These are phyloP conservation scores for Stenopsyche tienmushanensis DNA, from an alignment of 1,140 invertebrate genomes.

Conservation along the genomic window DNA sequence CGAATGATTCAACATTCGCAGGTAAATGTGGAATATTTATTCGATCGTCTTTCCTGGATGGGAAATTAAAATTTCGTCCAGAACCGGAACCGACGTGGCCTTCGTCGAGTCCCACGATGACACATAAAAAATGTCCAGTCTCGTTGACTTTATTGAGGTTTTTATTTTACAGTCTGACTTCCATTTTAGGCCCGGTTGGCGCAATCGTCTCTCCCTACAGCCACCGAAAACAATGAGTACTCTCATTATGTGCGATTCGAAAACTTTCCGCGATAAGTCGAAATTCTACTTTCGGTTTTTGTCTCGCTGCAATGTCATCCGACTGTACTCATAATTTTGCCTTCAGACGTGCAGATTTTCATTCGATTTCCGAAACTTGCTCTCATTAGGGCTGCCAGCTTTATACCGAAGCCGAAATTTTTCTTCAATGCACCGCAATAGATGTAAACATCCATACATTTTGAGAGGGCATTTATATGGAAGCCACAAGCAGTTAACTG, in stretches of 20 bases:
- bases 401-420: too few relatives aligned
- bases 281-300: conserved; percentile 42
- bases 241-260: not conserved
- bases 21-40: not conserved
- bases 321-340: not conserved
- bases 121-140: conserved; percentile 27
- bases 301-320: conserved; percentile 1
- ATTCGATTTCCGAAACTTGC: too few relatives aligned
- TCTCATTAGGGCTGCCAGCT: too few relatives aligned
- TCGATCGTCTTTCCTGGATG: not conserved
- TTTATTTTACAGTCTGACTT: conserved; percentile 31
- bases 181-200: conserved; percentile 22
- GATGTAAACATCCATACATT: too few relatives aligned
- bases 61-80: too few relatives aligned
- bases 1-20: too few relatives aligned
- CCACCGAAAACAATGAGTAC: not conserved
- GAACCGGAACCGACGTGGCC: conserved; percentile 12
- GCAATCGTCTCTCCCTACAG: conserved; percentile 3
- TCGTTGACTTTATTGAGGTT: conserved; percentile 32
- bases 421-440: too few relatives aligned
- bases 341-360: too few relatives aligned
- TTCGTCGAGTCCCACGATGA: conserved; percentile 1
- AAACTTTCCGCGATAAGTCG: conserved; percentile 21
- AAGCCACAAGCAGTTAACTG: too few relatives aligned
- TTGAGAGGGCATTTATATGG: too few relatives aligned